These are phyloP conservation scores for Stictocephala bisonia DNA, from an alignment of 2,888 invertebrate species.

Conservation along the genomic window DNA sequence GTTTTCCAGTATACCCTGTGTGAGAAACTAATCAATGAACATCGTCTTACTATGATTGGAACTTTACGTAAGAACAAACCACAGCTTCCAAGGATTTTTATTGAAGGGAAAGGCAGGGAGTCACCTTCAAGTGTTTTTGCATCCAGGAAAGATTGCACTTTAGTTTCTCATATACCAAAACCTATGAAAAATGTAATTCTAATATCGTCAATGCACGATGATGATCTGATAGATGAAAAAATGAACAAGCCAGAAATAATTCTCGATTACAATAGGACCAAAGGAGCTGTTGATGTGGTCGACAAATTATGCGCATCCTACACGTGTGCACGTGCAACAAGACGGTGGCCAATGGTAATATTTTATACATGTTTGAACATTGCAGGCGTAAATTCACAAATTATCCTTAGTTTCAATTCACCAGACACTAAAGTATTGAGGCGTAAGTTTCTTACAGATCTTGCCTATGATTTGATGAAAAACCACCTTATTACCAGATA, in stretches of 20 bases:
- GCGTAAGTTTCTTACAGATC: too few species aligned
- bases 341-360: constrained; percentile 52
- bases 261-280: constrained; percentile 48
- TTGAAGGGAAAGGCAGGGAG: constrained; percentile 30
- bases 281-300: constrained; percentile 47
- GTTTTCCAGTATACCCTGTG: too few species aligned
- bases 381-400: constrained; percentile 51
- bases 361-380: constrained; percentile 52
- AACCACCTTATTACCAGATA: too few species aligned
- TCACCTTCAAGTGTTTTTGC: constrained; percentile 42
- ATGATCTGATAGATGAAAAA: constrained; percentile 43
- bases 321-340: constrained; percentile 47
- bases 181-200: constrained; percentile 47
- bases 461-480: too few species aligned
- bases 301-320: constrained; percentile 51
- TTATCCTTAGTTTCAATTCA: too few species aligned
- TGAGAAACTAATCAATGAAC: too few species aligned
- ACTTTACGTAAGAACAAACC: constrained; percentile 41
- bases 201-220: constrained; percentile 47
- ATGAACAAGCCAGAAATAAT: constrained; percentile 53
- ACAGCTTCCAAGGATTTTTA: constrained; percentile 41
- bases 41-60: too few species aligned
- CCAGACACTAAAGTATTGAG: too few species aligned
- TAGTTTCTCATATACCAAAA: constrained; percentile 47
- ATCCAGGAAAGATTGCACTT: constrained; percentile 34